Percentiles rank a stretch among this genome's conserved stretches.
Conservation (phyloP, 2,113 vertebrate genomes). For the Boleophthalmus pectinirostris region DNA sequence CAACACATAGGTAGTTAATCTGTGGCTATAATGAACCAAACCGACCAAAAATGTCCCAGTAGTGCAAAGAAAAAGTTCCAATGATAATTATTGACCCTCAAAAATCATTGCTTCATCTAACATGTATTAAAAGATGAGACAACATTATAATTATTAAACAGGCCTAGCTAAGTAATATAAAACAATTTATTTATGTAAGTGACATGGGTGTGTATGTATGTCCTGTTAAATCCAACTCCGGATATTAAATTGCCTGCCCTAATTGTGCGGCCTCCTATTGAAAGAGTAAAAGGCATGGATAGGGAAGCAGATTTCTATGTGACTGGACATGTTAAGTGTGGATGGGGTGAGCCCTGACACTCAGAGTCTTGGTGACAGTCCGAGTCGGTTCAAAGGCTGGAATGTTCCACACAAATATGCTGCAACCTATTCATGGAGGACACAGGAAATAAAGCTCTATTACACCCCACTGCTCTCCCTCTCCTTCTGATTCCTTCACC, state of each 20-base stretch:
- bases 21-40: no score
- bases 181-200: no score
- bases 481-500: constrained; percentile 20
- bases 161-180: no score
- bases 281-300: background rate
- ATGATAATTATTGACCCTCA: no score
- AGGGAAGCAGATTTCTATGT: constrained; percentile 2
- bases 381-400: constrained; percentile 60
- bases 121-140: no score
- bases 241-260: background rate
- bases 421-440: constrained; percentile 68
- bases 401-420: constrained; percentile 73
- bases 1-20: no score
- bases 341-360: constrained; percentile 56
- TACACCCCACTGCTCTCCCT: constrained; percentile 13
- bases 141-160: no score
- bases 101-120: no score
- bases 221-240: background rate
- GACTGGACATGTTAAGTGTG: constrained; percentile 38
- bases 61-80: no score
- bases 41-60: no score
- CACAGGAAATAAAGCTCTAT: constrained; percentile 64
- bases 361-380: constrained; percentile 60
- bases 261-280: background rate
- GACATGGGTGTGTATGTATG: background rate